A percentile compares a stretch with the other conserved stretches of the same genome.
Conservation (phyloP, 2,113 vertebrate species). For the Meleagris gallopavo region DNA sequence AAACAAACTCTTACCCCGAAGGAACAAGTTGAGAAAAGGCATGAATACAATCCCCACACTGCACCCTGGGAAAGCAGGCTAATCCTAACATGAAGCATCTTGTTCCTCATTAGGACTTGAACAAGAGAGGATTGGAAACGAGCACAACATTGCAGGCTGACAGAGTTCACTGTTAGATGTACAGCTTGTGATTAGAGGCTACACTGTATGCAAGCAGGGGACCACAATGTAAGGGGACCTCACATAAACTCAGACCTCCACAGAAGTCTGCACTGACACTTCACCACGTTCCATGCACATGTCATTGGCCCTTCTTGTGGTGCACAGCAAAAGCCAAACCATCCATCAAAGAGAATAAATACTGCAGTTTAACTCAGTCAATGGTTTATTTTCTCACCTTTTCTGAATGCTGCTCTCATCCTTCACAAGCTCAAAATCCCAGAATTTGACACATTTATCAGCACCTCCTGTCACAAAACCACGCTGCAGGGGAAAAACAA, state of each 20-base stretch:
- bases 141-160: neutral
- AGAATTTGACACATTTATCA: conserved; percentile 96
- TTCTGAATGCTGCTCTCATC: conserved; percentile 83
- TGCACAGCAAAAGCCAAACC: neutral
- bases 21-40: neutral
- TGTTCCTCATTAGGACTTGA: neutral
- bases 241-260: neutral
- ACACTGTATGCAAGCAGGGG: neutral
- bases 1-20: neutral
- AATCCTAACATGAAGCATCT: neutral
- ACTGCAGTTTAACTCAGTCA: neutral
- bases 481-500: conserved; percentile 76
- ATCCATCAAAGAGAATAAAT: rapidly evolving
- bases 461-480: conserved; percentile 93
- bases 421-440: conserved; percentile 97
- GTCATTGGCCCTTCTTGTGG: neutral
- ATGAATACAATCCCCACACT: neutral
- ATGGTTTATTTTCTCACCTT: conserved; percentile 77
- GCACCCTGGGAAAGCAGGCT: neutral
- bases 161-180: neutral
- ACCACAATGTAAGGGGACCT: neutral
- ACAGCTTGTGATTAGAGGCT: neutral
- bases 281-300: neutral
- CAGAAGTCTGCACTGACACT: neutral
- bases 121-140: neutral